Base-by-base conservation (phyloP, 2,113 vertebrate species). In the Lepus americanus region DNA sequence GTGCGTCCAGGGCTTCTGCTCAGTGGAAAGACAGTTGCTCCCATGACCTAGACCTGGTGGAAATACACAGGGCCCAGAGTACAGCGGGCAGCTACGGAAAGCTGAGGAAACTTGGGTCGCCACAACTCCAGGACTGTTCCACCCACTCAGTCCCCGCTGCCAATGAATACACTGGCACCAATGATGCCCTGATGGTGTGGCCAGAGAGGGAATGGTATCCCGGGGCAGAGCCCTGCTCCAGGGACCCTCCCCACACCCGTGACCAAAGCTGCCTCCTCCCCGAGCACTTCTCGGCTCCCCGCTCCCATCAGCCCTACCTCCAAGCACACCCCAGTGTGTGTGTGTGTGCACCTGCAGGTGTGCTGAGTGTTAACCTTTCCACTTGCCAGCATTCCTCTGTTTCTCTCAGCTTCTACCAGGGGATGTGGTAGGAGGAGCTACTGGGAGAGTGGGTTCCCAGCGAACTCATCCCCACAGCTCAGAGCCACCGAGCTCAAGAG, bases 301-400 rank as follows among this genome's bases (percentile, higher is more conserved):
- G 49, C n/a, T 72, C 69, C 73, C 20, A 31, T 66, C 36, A 87
- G 59, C 61, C 72, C 76, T 11, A 9, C 11, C 59, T 77, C 33
- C 89, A n/a, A 94, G 23, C 29, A 33, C 61, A 78, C 13, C 36
- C 53, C 9, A 29, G 23, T 19, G 29, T 39, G 67, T 10, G 4
- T 33, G 33, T 39, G n/a, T 74, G 59, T 29, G 74, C 13, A 39
- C 36, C 29, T 9, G 29, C 1, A 0, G 8, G 27, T 23, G n/a
- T 25, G 49, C 12, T 2, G 31, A 8, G 67, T 6, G 22, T 49
- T 96, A 92, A 94, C 80, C 85, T 97, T 95, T 90, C 92, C 64
- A 89, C 96, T 96, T 86, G 94, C 96, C 69, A 90, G 61, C 81
- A 85, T 79, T 73, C 85, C 88, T 92, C 79, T 92, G 82, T 96